phyloP scores from a whole-genome alignment of 2,797 vertebrate species.

The Sebastes variabilis region DNA sequence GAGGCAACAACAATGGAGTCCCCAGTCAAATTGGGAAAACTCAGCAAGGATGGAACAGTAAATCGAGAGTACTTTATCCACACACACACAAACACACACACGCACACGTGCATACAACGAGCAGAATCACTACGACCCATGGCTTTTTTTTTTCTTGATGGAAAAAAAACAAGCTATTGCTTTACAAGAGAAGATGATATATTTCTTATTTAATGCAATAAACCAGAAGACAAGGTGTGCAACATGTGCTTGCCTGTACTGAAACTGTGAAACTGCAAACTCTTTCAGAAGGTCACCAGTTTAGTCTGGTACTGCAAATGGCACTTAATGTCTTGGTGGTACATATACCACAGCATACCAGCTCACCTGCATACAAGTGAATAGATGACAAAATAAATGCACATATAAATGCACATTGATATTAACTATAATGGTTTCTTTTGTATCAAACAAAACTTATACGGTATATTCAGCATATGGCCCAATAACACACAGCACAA shows the following conservation, averaged over 20 bases:
- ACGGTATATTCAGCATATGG: background rate
- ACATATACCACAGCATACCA: background rate
- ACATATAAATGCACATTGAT: background rate
- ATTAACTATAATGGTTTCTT: background rate
- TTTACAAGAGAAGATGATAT: background rate
- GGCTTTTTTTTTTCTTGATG: background rate
- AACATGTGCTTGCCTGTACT: background rate
- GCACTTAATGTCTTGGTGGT: background rate
- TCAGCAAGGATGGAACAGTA: conserved; percentile 6
- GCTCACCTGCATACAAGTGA: background rate
- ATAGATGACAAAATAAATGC: background rate
- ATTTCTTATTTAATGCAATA: background rate
- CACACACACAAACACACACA: background rate
- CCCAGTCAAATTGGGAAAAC: conserved; percentile 5
- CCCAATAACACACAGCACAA: background rate
- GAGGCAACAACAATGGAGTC: background rate
- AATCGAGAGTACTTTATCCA: background rate
- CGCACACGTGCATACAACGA: background rate
- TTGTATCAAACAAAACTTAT: background rate
- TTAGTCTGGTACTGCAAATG: background rate
- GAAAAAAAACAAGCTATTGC: background rate
- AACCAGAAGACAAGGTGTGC: background rate
- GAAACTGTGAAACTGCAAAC: background rate
- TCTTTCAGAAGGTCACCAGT: background rate
- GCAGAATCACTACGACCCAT: background rate